A percentile compares a stretch with the other conserved stretches of the same genome.
These are phyloP conservation scores for Centruroides sculpturatus DNA, from an alignment of 1,140 invertebrate species.

Conservation along the genomic window DNA sequence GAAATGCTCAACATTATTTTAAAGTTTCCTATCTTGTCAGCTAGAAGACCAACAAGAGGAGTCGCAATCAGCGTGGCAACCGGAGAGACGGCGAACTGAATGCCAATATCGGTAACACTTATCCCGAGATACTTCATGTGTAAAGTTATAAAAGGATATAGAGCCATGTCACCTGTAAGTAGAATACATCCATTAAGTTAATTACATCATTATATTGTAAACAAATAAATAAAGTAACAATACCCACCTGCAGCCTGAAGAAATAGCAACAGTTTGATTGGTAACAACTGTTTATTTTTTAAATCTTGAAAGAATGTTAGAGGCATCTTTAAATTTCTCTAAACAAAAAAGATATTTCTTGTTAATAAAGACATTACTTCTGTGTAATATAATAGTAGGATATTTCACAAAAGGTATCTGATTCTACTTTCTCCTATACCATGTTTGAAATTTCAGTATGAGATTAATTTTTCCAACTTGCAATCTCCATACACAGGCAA, in stretches of 20 bases:
- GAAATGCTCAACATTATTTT: conserved; percentile 51
- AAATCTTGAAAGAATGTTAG: not conserved
- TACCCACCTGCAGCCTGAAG: not conserved
- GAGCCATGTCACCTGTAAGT: conserved; percentile 7
- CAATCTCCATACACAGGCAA: no score
- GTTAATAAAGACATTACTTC: no score
- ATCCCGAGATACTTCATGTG: conserved; percentile 71
- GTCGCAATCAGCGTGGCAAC: conserved; percentile 49
- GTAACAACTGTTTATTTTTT: not conserved
- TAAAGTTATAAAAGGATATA: conserved; percentile 55
- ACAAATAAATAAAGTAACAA: no score
- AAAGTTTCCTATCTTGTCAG: conserved; percentile 66
- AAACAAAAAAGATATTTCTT: no score
- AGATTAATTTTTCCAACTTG: no score
- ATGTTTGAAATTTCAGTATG: no score
- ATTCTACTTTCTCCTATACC: no score
- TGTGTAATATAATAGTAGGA: no score
- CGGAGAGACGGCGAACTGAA: conserved; percentile 64
- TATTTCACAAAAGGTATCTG: no score
- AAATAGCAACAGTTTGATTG: not conserved
- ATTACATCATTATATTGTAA: no score
- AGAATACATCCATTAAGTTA: no score
- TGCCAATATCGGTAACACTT: conserved; percentile 63
- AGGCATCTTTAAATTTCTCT: not conserved
- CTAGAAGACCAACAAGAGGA: conserved; percentile 57